phyloP scores from a whole-genome alignment of 2,797 vertebrate genomes.

The Hoplostethus mediterraneus region DNA sequence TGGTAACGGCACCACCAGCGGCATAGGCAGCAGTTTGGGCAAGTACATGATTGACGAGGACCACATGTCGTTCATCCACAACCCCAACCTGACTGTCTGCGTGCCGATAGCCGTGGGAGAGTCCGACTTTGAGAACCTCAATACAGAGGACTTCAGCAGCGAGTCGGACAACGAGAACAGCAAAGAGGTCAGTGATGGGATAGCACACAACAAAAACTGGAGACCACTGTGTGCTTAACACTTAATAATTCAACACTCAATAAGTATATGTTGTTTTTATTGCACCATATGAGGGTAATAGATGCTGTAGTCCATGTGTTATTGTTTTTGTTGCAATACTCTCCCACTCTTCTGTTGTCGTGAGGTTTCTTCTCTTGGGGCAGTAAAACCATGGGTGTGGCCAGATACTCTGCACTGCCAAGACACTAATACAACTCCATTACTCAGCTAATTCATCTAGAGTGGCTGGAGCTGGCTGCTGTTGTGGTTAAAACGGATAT shows the following conservation, averaged over 20 bases:
- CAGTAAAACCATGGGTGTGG: slow-evolving; percentile 43
- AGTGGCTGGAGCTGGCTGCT: slow-evolving; percentile 28
- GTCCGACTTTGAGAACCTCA: slow-evolving; percentile 98
- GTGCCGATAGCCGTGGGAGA: slow-evolving; percentile 98
- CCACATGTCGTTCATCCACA: slow-evolving; percentile 99
- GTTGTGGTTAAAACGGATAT: slow-evolving; percentile 47
- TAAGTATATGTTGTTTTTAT: not conserved
- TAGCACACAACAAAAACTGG: not conserved
- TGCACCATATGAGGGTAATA: not conserved
- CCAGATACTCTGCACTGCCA: slow-evolving; percentile 24
- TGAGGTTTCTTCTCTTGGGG: slow-evolving; percentile 27
- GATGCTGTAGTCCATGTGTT: not conserved
- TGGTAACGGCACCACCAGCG: slow-evolving; percentile 96
- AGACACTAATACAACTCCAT: slow-evolving; percentile 54
- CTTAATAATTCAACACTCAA: no score
- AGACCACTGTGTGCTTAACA: not conserved
- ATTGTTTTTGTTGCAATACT: slow-evolving; percentile 25
- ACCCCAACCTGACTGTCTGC: slow-evolving; percentile 95
- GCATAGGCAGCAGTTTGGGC: slow-evolving; percentile 97
- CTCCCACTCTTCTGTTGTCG: not conserved
- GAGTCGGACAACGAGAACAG: slow-evolving; percentile 96
- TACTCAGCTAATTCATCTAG: slow-evolving; percentile 37
- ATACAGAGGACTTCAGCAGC: slow-evolving; percentile 98
- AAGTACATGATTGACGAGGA: slow-evolving; percentile 98
- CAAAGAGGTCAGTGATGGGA: slow-evolving; percentile 90